A percentile compares a stretch with the other conserved stretches of the same genome.
Evolutionary conservation across 35 echinoderm and acorn worm species (phyloP).

Genomic region (Lytechinus pictus): DNA sequence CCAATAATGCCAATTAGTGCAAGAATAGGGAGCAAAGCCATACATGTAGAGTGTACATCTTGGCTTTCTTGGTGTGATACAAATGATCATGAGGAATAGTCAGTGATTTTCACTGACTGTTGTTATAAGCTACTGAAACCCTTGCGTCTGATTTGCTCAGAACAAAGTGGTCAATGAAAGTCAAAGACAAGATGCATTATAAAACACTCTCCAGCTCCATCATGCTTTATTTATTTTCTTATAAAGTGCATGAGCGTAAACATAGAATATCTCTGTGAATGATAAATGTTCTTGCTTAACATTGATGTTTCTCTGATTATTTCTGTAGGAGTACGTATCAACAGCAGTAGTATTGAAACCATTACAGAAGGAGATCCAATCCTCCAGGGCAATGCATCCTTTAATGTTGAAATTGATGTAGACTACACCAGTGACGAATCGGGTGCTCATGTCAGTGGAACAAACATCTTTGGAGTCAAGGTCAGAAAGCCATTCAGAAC

Average conservation of each 20-base stretch:
- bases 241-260: neutral
- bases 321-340: conserved; percentile 10
- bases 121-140: no score
- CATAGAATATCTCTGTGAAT: neutral
- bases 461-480: conserved; percentile 5
- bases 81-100: no score
- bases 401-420: conserved; percentile 14
- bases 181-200: no score
- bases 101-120: no score
- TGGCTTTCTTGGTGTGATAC: no score
- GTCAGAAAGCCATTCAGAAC: neutral
- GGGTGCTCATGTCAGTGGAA: neutral
- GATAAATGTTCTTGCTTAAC: neutral
- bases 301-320: neutral
- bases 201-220: no score
- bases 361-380: neutral
- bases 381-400: neutral
- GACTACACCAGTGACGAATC: conserved; percentile 20
- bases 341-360: neutral
- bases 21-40: no score
- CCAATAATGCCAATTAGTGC: no score
- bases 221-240: neutral
- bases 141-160: no score
- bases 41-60: no score
- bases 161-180: no score